These are phyloP conservation scores for Brienomyrus longianalis DNA, from an alignment of 2,113 vertebrate species.

Conservation along the genomic window DNA sequence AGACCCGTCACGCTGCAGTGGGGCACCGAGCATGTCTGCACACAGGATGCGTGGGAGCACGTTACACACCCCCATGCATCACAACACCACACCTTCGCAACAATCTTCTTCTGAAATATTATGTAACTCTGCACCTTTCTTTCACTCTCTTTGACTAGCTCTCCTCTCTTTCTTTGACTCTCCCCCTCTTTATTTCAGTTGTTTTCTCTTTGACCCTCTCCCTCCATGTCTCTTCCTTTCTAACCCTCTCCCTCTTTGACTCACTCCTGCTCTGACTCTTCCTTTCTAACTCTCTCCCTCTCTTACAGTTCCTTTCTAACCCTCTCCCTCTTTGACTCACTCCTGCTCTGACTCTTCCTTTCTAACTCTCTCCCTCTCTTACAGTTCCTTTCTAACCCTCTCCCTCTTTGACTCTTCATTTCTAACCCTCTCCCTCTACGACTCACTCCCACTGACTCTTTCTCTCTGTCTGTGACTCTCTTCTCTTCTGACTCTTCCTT, in stretches of 20 bases:
- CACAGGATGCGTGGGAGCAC: background rate
- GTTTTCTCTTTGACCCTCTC: background rate
- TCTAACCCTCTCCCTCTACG: background rate
- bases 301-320: background rate
- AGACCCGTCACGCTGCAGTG: conserved; percentile 63
- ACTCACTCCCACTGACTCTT: background rate
- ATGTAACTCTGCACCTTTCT: background rate
- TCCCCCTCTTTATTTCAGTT: background rate
- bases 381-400: background rate
- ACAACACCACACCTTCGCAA: background rate
- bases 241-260: background rate
- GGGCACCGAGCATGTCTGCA: conserved; percentile 60
- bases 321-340: background rate
- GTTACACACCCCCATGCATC: background rate
- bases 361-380: background rate
- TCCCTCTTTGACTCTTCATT: background rate
- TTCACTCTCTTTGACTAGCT: background rate
- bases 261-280: background rate
- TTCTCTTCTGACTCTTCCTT: background rate
- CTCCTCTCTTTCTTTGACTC: background rate
- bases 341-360: too few relatives aligned
- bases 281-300: background rate
- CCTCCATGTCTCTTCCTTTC: background rate
- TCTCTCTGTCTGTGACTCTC: background rate
- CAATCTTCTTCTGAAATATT: background rate